Percentiles rank a stretch among this genome's conserved stretches.
These are phyloP conservation scores for Serranochromis macrocephalus DNA, from an alignment of 2,113 vertebrate genomes.

Conservation along the genomic window DNA sequence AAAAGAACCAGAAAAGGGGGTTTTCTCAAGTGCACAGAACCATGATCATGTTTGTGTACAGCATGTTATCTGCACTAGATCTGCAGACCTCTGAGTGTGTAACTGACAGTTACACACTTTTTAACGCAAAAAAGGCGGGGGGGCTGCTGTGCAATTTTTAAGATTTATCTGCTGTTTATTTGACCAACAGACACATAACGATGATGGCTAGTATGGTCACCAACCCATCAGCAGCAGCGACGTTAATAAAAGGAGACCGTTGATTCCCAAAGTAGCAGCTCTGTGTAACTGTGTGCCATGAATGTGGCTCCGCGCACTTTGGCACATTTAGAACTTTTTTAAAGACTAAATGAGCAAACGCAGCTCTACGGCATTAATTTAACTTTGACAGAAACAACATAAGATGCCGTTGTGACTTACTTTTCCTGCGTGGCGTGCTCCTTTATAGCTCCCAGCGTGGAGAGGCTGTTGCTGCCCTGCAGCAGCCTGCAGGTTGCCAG, in stretches of 20 bases:
- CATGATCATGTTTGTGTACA: not conserved
- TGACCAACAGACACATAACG: not conserved
- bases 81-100: not conserved
- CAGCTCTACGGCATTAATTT: not conserved
- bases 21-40: not conserved
- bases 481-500: slow-evolving; percentile 84
- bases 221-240: not conserved
- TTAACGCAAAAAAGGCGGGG: not conserved
- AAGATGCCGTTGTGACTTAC: slow-evolving; percentile 61
- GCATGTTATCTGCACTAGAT: not conserved
- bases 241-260: not conserved
- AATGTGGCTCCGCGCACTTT: not conserved
- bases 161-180: not conserved
- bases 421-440: slow-evolving; percentile 73
- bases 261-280: not conserved
- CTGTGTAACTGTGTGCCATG: not conserved
- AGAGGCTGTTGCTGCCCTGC: slow-evolving; percentile 53
- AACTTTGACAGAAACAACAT: not conserved
- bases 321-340: not conserved
- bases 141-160: not conserved
- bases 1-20: not conserved
- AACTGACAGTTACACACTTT: not conserved
- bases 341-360: not conserved
- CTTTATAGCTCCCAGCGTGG: slow-evolving; percentile 69
- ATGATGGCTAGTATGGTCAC: not conserved